phyloP scores from a whole-genome alignment of 2,888 invertebrate genomes.

The Alloplasta piceator region DNA sequence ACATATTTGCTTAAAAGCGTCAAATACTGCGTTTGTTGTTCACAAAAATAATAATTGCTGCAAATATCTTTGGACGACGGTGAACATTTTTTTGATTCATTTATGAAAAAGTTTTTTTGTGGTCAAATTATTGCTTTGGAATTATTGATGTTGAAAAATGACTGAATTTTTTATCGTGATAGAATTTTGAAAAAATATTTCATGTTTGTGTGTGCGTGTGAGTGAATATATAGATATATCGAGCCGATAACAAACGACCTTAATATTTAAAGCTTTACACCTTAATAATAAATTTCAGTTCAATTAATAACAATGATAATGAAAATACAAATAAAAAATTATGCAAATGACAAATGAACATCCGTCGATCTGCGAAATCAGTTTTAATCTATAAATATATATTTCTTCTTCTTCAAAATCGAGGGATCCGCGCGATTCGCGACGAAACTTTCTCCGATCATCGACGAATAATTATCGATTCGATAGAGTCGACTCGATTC shows the following conservation, averaged over 20 bases:
- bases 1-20: no score
- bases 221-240: constrained; percentile 31
- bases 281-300: constrained; percentile 31
- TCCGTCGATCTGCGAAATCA: no score
- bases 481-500: neutral
- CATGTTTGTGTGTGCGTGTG: constrained; percentile 47
- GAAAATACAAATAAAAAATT: neutral
- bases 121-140: no score
- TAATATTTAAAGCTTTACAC: constrained; percentile 51
- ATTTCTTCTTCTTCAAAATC: neutral
- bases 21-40: no score
- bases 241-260: constrained; percentile 47
- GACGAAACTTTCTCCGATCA: constrained; percentile 20
- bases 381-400: constrained; percentile 11
- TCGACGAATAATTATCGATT: neutral
- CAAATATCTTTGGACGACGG: no score
- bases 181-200: no score
- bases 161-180: no score
- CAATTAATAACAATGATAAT: constrained; percentile 8
- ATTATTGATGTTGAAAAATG: no score
- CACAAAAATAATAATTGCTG: no score
- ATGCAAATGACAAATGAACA: no score
- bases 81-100: no score
- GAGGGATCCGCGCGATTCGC: constrained; percentile 22
- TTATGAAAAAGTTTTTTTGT: no score